Conservation (phyloP, 1,140 invertebrate species). For the Hormaphis cornu region DNA sequence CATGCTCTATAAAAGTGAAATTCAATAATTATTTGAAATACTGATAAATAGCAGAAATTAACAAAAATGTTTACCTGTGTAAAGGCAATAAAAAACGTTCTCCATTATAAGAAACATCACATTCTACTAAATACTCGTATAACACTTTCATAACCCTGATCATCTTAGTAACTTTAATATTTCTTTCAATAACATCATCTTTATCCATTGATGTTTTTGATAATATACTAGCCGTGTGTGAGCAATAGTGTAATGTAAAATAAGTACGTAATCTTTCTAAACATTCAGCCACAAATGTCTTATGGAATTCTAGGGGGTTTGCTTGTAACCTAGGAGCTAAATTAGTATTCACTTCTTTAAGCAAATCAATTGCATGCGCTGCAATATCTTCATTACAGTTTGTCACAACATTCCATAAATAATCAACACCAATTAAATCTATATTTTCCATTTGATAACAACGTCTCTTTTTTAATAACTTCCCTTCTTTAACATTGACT, state of each 20-base stretch:
- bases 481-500: constrained; percentile 91
- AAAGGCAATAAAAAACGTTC: constrained; percentile 83
- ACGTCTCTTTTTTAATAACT: constrained; percentile 76
- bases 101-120: constrained; percentile 82
- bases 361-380: constrained; percentile 75
- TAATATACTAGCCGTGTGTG: constrained; percentile 56
- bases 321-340: constrained; percentile 74
- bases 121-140: constrained; percentile 91
- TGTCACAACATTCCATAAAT: constrained; percentile 88
- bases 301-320: constrained; percentile 69
- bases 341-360: constrained; percentile 90
- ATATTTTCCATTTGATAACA: constrained; percentile 72
- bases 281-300: constrained; percentile 81
- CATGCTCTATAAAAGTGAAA: constrained; percentile 55
- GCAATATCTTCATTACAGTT: constrained; percentile 86
- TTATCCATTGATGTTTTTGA: constrained; percentile 24
- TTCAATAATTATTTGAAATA: constrained; percentile 20
- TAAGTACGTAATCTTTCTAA: constrained; percentile 78
- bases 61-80: constrained; percentile 52
- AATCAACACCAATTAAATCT: constrained; percentile 91
- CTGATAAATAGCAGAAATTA: neutral
- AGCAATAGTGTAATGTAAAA: too few species aligned
- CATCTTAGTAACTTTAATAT: constrained; percentile 73
- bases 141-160: constrained; percentile 89
- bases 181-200: constrained; percentile 16